These are phyloP conservation scores for Tetrao urogallus DNA, from an alignment of 2,113 vertebrate species.

Conservation along the genomic window DNA sequence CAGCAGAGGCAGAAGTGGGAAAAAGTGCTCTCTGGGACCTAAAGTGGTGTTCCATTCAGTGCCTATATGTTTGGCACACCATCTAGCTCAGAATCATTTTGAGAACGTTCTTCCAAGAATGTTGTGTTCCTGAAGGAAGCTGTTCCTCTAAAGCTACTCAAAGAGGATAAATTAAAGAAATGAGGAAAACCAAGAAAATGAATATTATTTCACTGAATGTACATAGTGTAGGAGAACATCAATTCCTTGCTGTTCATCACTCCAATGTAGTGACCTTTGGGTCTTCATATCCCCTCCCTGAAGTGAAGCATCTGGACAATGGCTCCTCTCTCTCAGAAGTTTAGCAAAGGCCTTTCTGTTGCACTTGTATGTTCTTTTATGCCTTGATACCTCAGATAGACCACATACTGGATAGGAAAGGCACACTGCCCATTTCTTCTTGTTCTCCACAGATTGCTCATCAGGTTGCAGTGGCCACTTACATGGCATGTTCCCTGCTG, in stretches of 20 bases:
- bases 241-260: rapidly evolving
- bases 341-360: neutral
- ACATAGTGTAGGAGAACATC: neutral
- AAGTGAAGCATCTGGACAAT: no score
- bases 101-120: neutral
- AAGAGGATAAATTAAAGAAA: neutral
- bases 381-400: neutral
- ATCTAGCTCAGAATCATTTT: neutral
- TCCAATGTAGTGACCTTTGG: neutral
- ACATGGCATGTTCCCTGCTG: neutral
- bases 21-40: neutral
- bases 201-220: neutral
- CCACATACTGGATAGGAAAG: neutral
- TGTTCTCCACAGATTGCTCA: neutral
- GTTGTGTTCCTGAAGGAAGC: neutral
- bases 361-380: neutral
- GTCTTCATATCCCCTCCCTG: neutral
- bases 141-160: neutral
- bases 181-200: rapidly evolving
- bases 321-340: neutral
- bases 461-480: neutral
- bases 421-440: neutral
- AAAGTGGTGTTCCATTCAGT: neutral
- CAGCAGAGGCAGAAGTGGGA: neutral
- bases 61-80: rapidly evolving